Evolutionary conservation across 2,113 vertebrate genomes (phyloP), one percentile per base, ranked within the genome.

Genomic region (Castor canadensis): DNA sequence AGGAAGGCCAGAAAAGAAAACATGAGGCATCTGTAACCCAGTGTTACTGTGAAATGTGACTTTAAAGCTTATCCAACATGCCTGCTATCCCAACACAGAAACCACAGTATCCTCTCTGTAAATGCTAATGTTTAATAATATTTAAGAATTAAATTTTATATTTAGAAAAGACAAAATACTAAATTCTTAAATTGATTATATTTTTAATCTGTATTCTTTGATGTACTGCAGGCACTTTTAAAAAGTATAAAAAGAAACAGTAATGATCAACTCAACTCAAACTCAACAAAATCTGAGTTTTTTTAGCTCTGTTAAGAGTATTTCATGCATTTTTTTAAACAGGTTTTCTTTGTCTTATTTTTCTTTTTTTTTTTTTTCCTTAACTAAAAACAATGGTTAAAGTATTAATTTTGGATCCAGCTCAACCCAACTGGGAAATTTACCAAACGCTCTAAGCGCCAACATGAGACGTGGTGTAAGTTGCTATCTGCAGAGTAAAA

Each of bases 1-100:
- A 93, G 40, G 64, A 89, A 91, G 77, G 64, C n/a, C 0, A 91
- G 40, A 80, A 91, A 83, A 93, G n/a, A 82, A 81, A 73, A 77
- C 32, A 26, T 43, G 22, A 90, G 69, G 43, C 30, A 80, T 81
- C 40, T 11, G 45, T 49, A 83, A 76, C 17, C 58, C 40, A 86
- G 17, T 82, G 26, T 79, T 45, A 58, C 19, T 67, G 30, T 1
- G 89, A 82, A 93, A 64, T 20, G 16, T 76, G 52, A 80, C 38
- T 75, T 82, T 79, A 32, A 28, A 93, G 72, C 32, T 54, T 71
- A 77, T 16, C 11, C 54, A 82, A 56, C 62, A n/a, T 62, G 13
- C 24, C 56, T 71, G 16, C 73, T 75, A 76, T 54, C 54, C 77
- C 75, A 56, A 92, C 35, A 60, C 19, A 58, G 32, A 54, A 84